Base-by-base conservation (phyloP, 2,113 vertebrate genomes). In the Phalacrocorax pelagicus region DNA sequence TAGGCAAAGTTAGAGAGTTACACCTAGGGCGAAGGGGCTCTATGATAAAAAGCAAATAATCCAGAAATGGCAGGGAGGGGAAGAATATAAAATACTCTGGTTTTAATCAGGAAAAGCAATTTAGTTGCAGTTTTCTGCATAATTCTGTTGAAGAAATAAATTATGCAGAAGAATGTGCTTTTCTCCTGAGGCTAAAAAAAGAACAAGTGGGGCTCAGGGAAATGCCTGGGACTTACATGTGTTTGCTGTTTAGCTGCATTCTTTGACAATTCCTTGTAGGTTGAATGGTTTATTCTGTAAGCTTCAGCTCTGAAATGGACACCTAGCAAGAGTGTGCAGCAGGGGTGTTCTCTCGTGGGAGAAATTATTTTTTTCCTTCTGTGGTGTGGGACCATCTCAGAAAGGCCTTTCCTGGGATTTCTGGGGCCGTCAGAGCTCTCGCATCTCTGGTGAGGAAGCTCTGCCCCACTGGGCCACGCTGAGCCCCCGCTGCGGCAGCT, bases 71-170 rank as follows among this genome's bases (percentile, higher is more conserved):
- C 42, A 51, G 12, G 54, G 30, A 10, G 51, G 71, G 52, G 19
- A 51, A 55, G 86, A 78, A 74, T 92, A 40, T 51, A 84, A 93
- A 92, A 86, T 49, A 36, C 70, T 66, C 86, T 92, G 82, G 19
- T 66, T 88, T 96, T 94, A 96, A 95, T 95, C 95, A 96, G 92
- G 86, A 96, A 93, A 92, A 93, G 94, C 87, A 96, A 96, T 96
- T 97, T 96, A 86, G 82, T 95, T 95, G 72, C 88, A 86, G 79
- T 94, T 95, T 94, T 97, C 88, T 96, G 95, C 90, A 96, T 93
- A 93, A 93, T 88, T 94, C 86, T 95, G 63, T 86, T 92, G 80
- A 86, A 95, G 94, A 93, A 96, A 93, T 92, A 86, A 97, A 93
- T 96, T 96, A 96, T 96, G 94, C 80, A 88, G 86, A 94, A 90